Conservation (phyloP, 1,140 invertebrate genomes). For the Euura lappo region DNA sequence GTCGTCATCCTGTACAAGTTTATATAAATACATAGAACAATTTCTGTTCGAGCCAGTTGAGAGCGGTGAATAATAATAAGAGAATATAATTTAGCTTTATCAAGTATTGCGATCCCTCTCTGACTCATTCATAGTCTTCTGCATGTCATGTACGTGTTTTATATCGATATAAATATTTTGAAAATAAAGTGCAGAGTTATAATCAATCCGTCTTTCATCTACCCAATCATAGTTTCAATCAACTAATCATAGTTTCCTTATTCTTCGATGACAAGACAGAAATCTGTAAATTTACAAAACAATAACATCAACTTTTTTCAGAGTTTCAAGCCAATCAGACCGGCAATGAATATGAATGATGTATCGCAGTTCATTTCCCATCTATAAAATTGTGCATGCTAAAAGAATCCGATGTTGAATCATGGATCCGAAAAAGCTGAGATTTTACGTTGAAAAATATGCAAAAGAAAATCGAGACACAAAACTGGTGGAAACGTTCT, state of each 20-base stretch:
- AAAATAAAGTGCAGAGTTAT: constrained; percentile 46
- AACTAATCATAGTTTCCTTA: neutral
- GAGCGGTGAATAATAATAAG: too few relatives aligned
- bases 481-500: constrained; percentile 38
- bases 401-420: neutral
- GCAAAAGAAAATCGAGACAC: constrained; percentile 39
- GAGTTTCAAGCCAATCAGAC: too few relatives aligned
- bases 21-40: too few relatives aligned
- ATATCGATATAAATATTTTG: constrained; percentile 57
- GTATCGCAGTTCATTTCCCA: too few relatives aligned
- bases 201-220: neutral
- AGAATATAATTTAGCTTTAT: too few relatives aligned
- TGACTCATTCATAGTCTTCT: constrained; percentile 39
- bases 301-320: neutral
- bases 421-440: constrained; percentile 37
- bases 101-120: neutral
- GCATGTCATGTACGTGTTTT: constrained; percentile 58
- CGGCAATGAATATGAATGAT: too few relatives aligned
- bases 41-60: too few relatives aligned
- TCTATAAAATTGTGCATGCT: too few relatives aligned
- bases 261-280: too few relatives aligned
- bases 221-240: neutral
- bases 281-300: too few relatives aligned
- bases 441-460: constrained; percentile 43
- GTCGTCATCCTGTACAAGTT: too few relatives aligned